Percentiles rank a stretch among this genome's conserved stretches.
Evolutionary conservation across 2,797 vertebrate species (phyloP).

Genomic region (Carapus acus): DNA sequence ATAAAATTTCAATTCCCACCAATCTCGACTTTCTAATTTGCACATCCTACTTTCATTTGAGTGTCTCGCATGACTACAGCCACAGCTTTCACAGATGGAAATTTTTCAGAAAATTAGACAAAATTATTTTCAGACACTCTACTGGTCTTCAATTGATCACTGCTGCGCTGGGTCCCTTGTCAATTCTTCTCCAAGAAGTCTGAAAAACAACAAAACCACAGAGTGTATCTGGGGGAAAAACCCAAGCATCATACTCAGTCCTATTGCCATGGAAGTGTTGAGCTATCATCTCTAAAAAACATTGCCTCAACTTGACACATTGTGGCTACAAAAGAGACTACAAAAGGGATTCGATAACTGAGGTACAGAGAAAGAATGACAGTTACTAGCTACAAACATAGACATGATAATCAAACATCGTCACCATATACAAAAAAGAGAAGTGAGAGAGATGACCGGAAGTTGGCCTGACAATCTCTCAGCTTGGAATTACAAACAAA

Average conservation of each 20-base stretch:
- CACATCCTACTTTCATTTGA: background rate
- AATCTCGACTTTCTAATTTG: background rate
- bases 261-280: slow-evolving; percentile 12
- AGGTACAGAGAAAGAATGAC: background rate
- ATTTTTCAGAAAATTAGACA: too few species aligned
- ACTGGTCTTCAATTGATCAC: slow-evolving; percentile 20
- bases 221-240: slow-evolving; percentile 3
- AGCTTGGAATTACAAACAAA: slow-evolving; percentile 14
- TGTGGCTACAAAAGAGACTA: background rate
- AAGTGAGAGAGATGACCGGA: too few species aligned
- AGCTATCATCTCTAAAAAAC: too few species aligned
- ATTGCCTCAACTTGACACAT: too few species aligned
- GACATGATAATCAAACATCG: too few species aligned
- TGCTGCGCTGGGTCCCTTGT: background rate
- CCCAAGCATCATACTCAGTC: slow-evolving; percentile 17
- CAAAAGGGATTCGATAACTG: slow-evolving; percentile 11
- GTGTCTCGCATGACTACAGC: too few species aligned
- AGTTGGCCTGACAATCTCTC: too few species aligned
- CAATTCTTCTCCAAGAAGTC: slow-evolving; percentile 35
- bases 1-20: background rate
- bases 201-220: slow-evolving; percentile 15
- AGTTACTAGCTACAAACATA: too few species aligned
- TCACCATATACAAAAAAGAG: too few species aligned
- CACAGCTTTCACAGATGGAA: background rate
- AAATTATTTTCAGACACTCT: background rate